Evolutionary conservation across 2,113 vertebrate genomes (phyloP).

Genomic region (Halichoeres trimaculatus): DNA sequence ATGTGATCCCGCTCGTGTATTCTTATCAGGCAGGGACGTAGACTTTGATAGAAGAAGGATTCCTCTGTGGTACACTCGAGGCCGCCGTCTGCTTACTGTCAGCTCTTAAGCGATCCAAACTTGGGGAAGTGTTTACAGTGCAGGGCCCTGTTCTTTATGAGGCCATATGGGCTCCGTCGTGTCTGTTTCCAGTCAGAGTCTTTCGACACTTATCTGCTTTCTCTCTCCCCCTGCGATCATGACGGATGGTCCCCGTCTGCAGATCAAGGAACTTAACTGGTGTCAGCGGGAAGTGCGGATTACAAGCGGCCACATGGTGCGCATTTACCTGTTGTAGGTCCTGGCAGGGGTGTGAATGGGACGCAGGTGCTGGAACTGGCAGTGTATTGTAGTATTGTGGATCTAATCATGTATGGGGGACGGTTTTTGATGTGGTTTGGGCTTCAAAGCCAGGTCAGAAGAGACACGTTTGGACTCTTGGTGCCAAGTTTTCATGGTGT

Average conservation of each 20-base stretch:
- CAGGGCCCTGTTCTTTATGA: slow-evolving; percentile 51
- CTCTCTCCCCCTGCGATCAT: slow-evolving; percentile 51
- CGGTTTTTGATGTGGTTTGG: background rate
- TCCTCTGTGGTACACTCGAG: no score
- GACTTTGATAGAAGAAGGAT: slow-evolving; percentile 7
- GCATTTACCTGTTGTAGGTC: slow-evolving; percentile 41
- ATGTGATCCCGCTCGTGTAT: slow-evolving; percentile 8
- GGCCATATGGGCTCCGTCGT: slow-evolving; percentile 22
- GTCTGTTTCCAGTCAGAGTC: slow-evolving; percentile 76
- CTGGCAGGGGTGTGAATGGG: slow-evolving; percentile 9
- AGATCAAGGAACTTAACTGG: slow-evolving; percentile 52
- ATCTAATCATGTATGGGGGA: background rate
- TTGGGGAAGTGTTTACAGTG: slow-evolving; percentile 71
- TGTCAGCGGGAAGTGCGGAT: slow-evolving; percentile 37
- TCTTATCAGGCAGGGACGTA: slow-evolving; percentile 19
- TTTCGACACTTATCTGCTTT: slow-evolving; percentile 63
- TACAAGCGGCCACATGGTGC: slow-evolving; percentile 54
- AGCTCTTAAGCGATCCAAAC: slow-evolving; percentile 50
- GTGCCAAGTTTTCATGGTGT: no score
- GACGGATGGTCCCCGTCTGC: slow-evolving; percentile 55
- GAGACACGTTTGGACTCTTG: no score
- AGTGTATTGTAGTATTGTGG: background rate
- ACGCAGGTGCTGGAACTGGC: background rate
- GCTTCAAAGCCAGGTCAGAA: no score
- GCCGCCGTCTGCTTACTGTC: slow-evolving; percentile 56